Base-by-base conservation (phyloP, 2,113 vertebrate genomes). In the Ahaetulla prasina region DNA sequence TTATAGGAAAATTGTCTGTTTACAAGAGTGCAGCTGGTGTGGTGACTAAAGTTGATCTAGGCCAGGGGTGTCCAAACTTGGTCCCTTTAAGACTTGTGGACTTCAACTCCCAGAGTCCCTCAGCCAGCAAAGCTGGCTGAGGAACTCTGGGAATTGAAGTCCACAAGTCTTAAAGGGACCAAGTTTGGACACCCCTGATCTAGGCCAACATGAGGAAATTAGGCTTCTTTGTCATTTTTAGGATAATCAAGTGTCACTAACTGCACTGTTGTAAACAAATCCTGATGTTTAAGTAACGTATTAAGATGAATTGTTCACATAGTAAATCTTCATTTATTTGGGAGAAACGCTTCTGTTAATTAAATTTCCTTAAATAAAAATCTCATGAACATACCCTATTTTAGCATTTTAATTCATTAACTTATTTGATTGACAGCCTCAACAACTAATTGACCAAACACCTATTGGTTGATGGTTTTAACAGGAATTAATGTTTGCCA, bases 391-490 rank as follows among this genome's bases (percentile, higher is more conserved):
- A 60, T 92, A 89, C n/a, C 2, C 11, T 50, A 50, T 2, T 89
- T 74, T 89, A 85, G 57, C 39, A 85, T 60, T 92, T 89, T 85
- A 89, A 92, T 92, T 85, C 45, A 49, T 27, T 54, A 50, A 85
- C 85, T 60, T 60, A 60, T 92, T 49, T 12, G 20, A 14, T 57
- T 89, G 50, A 63, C n/a, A 89, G 47, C 88, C 60, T 47, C 39
- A 92, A 92, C 92, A 89, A 53, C 39, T 85, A 85, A 89, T 85
- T 84, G 52, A 57, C 52, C 87, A 89, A 84, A n/a, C 50, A 85
- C 52, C 63, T 35, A 57, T 85, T 50, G 45, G 43, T 89, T 43
- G 30, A 85, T n/a, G 50, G 45, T 30, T 16, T 60, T 60, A 86
- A 50, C 8, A 89, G 68, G 43, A 89, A 89, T 92, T 92, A 85